Percentiles rank a stretch among this genome's conserved stretches.
Evolutionary conservation across 2,888 invertebrate species (phyloP).

Genomic region (Chymomyza amoena): DNA sequence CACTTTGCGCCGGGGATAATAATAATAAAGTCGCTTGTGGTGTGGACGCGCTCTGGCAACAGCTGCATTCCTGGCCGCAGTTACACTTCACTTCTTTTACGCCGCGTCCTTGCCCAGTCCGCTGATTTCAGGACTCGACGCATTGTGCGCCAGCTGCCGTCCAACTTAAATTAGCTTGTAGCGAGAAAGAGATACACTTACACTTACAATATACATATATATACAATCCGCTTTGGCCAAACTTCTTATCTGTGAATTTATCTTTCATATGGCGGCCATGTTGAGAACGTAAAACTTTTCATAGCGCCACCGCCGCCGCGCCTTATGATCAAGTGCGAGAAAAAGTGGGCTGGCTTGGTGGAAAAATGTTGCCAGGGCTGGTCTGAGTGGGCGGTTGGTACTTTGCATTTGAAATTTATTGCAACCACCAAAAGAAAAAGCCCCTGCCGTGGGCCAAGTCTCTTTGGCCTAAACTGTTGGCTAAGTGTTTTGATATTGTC

Average conservation of each 20-base stretch:
- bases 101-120: neutral
- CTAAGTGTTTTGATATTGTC: conserved; percentile 57
- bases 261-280: conserved; percentile 62
- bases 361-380: neutral
- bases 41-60: conserved; percentile 38
- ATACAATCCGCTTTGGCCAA: conserved; percentile 63
- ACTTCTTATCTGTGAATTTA: conserved; percentile 70
- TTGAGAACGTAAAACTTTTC: conserved; percentile 47
- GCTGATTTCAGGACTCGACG: conserved; percentile 23
- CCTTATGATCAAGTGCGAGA: neutral
- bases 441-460: conserved; percentile 20
- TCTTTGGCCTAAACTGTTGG: conserved; percentile 14
- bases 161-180: conserved; percentile 72
- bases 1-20: conserved; percentile 59
- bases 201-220: conserved; percentile 18
- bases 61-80: conserved; percentile 42
- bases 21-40: conserved; percentile 66
- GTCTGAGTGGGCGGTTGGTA: conserved; percentile 35
- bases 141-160: conserved; percentile 62
- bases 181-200: conserved; percentile 1
- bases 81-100: neutral
- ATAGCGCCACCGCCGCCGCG: conserved; percentile 14
- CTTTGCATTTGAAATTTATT: conserved; percentile 61
- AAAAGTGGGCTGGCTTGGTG: neutral
- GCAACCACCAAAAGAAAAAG: conserved; percentile 38